These are phyloP conservation scores for Palythoa heliodiscus DNA, from an alignment of 92 coral and sea anemone genomes.

Conservation along the genomic window DNA sequence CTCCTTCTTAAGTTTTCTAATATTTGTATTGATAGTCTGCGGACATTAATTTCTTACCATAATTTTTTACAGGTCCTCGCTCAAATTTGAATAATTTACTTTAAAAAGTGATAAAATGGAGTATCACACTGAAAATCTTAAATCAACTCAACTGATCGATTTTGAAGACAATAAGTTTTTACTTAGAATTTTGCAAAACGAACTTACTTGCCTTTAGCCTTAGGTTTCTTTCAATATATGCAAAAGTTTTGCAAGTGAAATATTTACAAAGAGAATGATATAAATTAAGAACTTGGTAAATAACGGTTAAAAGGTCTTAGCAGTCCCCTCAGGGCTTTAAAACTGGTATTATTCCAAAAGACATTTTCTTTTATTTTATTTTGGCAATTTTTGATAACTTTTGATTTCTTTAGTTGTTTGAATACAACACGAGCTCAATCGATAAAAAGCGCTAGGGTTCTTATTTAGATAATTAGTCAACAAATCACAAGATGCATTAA, in stretches of 20 bases:
- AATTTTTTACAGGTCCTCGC: not conserved
- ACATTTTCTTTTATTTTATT: not conserved
- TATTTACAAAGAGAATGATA: constrained; percentile 18
- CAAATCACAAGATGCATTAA: constrained; percentile 20
- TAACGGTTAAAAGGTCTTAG: not conserved
- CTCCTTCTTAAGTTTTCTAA: not conserved
- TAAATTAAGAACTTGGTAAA: constrained; percentile 6
- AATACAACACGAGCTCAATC: not conserved
- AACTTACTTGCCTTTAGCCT: not conserved
- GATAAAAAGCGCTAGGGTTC: not conserved
- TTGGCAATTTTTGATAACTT: not conserved
- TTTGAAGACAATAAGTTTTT: not conserved
- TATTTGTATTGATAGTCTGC: not conserved
- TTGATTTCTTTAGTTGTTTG: not conserved
- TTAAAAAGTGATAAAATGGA: not conserved
- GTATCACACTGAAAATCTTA: not conserved
- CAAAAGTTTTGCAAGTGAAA: not conserved
- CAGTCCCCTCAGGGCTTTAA: not conserved
- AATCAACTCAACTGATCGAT: not conserved
- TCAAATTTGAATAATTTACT: not conserved
- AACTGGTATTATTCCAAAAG: not conserved
- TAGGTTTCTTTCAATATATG: not conserved
- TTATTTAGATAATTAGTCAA: constrained; percentile 7
- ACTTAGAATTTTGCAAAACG: not conserved
- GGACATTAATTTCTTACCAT: not conserved